Percentiles rank a stretch among this genome's conserved stretches.
phyloP scores from a whole-genome alignment of 2,113 vertebrate species.

The Thinocorus orbignyianus region DNA sequence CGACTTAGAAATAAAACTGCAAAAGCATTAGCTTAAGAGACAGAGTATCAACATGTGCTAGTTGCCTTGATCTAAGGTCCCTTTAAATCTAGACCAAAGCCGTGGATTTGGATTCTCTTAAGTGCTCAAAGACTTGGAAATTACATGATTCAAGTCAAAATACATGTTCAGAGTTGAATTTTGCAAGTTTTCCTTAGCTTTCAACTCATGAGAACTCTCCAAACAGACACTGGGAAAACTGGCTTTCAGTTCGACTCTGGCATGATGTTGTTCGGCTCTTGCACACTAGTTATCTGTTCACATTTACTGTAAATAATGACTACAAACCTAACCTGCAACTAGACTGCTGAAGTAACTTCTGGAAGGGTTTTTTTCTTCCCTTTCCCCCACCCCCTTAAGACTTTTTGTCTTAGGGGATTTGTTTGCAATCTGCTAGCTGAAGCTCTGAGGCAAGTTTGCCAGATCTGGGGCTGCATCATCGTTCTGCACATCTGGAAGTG shows the following conservation, averaged over 20 bases:
- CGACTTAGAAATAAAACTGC: not conserved
- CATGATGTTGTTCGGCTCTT: not conserved
- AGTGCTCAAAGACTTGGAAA: not conserved
- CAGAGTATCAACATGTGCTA: not conserved
- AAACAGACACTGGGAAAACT: not conserved
- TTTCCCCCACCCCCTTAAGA: conserved; percentile 7
- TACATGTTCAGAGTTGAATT: not conserved
- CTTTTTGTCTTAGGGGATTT: conserved; percentile 41
- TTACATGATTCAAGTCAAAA: not conserved
- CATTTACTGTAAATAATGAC: not conserved
- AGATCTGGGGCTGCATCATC: conserved; percentile 34
- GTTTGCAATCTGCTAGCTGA: conserved; percentile 17
- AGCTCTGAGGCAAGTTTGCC: conserved; percentile 33
- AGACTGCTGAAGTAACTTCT: not conserved
- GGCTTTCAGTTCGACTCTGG: not conserved
- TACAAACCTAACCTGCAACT: not conserved
- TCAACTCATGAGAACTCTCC: not conserved
- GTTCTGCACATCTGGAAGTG: conserved; percentile 75
- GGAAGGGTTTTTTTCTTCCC: not conserved
- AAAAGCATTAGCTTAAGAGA: not conserved
- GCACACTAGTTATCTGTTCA: not conserved
- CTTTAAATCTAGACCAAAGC: not conserved
- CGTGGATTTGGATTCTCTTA: not conserved
- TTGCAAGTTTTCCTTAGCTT: not conserved
- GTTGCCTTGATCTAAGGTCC: not conserved